These are phyloP conservation scores for Brachyhypopomus gauderio DNA, from an alignment of 2,113 vertebrate genomes.

Conservation along the genomic window DNA sequence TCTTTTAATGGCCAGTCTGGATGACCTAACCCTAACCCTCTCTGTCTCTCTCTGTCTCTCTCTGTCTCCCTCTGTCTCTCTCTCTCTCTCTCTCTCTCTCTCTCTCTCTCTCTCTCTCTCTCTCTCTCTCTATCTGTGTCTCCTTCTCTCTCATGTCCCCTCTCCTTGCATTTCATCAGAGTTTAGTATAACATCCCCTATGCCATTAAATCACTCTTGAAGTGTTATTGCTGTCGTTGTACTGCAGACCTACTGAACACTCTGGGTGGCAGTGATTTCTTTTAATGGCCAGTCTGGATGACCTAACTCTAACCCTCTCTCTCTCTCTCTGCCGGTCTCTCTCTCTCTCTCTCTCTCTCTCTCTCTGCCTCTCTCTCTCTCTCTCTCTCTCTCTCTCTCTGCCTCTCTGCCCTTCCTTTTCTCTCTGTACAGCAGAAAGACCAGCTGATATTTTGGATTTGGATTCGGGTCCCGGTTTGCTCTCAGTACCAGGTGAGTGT, in stretches of 20 bases:
- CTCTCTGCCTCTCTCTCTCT: background rate
- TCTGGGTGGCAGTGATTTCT: too few species aligned
- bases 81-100: background rate
- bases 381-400: background rate
- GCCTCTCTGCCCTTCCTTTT: background rate
- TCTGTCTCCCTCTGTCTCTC: background rate
- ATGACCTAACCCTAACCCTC: too few species aligned
- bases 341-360: background rate
- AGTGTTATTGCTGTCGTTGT: too few species aligned
- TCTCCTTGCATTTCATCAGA: too few species aligned
- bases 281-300: too few species aligned
- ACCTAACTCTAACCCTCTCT: too few species aligned
- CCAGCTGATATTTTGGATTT: constrained; percentile 78
- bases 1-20: too few species aligned
- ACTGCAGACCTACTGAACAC: too few species aligned
- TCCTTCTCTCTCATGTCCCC: background rate
- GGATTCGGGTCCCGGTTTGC: constrained; percentile 78
- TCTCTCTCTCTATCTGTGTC: background rate
- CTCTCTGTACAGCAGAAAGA: constrained; percentile 74
- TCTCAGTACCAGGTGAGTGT: constrained; percentile 85
- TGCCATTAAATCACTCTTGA: too few species aligned
- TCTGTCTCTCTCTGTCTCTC: too few species aligned
- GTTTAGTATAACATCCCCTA: too few species aligned
- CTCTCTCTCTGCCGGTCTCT: too few species aligned
- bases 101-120: background rate